Conservation (phyloP, 2,888 invertebrate species). For the Cerastoderma edule region DNA sequence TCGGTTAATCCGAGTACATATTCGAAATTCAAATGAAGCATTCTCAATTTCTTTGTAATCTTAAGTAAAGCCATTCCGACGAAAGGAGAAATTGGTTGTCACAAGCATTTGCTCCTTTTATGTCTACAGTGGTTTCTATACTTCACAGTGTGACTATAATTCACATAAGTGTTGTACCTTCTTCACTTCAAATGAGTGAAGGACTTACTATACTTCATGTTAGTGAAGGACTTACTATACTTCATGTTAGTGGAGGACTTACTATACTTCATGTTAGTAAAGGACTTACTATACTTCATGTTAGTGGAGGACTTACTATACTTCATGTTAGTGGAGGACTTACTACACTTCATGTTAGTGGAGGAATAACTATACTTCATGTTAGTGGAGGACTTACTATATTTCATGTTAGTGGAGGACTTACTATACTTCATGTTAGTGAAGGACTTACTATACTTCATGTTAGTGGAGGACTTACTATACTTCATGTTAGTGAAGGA, state of each 20-base stretch:
- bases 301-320: too few species aligned
- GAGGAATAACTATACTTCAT: too few species aligned
- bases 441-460: too few species aligned
- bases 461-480: too few species aligned
- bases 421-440: too few species aligned
- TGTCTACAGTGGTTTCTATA: not conserved
- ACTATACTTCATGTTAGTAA: too few species aligned
- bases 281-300: too few species aligned
- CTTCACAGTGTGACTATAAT: not conserved
- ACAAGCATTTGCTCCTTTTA: not conserved
- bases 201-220: not conserved
- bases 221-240: not conserved
- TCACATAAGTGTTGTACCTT: not conserved
- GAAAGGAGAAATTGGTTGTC: slow-evolving; percentile 2
- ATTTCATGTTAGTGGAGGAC: too few species aligned
- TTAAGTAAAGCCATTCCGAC: not conserved
- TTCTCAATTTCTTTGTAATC: not conserved
- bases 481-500: too few species aligned
- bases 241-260: not conserved
- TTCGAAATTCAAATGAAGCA: not conserved
- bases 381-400: too few species aligned
- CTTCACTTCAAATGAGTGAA: not conserved
- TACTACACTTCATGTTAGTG: too few species aligned
- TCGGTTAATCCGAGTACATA: not conserved
- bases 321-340: too few species aligned